Conservation (phyloP, 1,140 invertebrate species). For the Oscheius sp. region DNA sequence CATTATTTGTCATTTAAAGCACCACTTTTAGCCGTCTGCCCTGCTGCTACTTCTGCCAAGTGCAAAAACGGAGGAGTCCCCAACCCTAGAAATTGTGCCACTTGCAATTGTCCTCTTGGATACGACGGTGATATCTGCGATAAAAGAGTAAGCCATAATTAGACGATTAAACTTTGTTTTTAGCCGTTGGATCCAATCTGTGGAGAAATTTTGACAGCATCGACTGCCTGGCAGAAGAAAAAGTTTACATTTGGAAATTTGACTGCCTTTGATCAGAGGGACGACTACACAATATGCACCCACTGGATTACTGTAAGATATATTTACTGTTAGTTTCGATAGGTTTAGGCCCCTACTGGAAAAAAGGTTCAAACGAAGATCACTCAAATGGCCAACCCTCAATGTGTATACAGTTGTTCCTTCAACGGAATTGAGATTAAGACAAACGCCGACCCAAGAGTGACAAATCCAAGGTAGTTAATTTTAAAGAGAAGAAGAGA, state of each 20-base stretch:
- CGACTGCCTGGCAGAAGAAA: background rate
- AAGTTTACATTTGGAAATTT: background rate
- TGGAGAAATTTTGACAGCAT: background rate
- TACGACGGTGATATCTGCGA: background rate
- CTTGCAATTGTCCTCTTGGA: background rate
- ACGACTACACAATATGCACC: background rate
- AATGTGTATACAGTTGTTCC: background rate
- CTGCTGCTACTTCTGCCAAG: background rate
- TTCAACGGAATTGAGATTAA: background rate
- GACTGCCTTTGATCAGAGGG: background rate
- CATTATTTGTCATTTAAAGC: background rate
- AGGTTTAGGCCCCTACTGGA: background rate
- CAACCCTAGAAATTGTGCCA: background rate
- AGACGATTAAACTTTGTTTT: background rate
- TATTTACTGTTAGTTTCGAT: too few species aligned
- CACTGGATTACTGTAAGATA: too few species aligned
- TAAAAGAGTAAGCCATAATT: background rate
- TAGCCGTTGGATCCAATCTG: background rate
- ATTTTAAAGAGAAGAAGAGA: too few species aligned
- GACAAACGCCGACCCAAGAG: background rate
- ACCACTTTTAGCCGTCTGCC: background rate
- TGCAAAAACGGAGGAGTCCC: constrained; percentile 12
- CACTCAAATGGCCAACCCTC: background rate
- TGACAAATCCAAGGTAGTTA: too few species aligned
- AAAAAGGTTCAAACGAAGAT: background rate